phyloP scores from a whole-genome alignment of 2,797 vertebrate genomes.

The Danio jaintianensis region DNA sequence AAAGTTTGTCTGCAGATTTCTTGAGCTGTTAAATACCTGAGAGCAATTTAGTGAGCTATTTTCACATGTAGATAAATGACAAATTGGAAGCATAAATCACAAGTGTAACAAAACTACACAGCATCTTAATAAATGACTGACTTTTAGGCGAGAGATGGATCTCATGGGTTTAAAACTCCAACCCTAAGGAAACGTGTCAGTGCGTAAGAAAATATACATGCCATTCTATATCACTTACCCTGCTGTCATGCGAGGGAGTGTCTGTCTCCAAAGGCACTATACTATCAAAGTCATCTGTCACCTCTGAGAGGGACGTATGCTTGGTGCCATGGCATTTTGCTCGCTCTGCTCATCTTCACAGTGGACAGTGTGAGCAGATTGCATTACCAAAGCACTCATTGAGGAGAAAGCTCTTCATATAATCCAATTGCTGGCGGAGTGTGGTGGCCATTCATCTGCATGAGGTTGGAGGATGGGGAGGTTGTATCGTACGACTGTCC shows the following conservation, averaged over 20 bases:
- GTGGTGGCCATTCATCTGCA: slow-evolving; percentile 55
- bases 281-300: slow-evolving; percentile 52
- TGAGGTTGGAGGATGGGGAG: slow-evolving; percentile 39
- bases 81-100: slow-evolving; percentile 59
- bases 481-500: slow-evolving; percentile 25
- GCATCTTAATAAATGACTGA: slow-evolving; percentile 45
- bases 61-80: slow-evolving; percentile 56
- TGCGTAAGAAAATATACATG: slow-evolving; percentile 46
- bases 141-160: slow-evolving; percentile 46
- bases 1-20: background rate
- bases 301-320: slow-evolving; percentile 45
- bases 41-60: slow-evolving; percentile 48
- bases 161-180: slow-evolving; percentile 42
- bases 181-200: slow-evolving; percentile 33
- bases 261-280: slow-evolving; percentile 52
- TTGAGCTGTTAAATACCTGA: slow-evolving; percentile 51
- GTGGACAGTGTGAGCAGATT: slow-evolving; percentile 58
- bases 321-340: slow-evolving; percentile 43
- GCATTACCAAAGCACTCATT: slow-evolving; percentile 60
- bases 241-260: slow-evolving; percentile 45
- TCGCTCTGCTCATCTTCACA: slow-evolving; percentile 49
- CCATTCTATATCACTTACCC: slow-evolving; percentile 39
- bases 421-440: slow-evolving; percentile 61
- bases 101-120: slow-evolving; percentile 51
- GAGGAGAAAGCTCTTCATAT: slow-evolving; percentile 59